Conservation (phyloP, 2,888 invertebrate genomes). For the Euzetes globulus region DNA sequence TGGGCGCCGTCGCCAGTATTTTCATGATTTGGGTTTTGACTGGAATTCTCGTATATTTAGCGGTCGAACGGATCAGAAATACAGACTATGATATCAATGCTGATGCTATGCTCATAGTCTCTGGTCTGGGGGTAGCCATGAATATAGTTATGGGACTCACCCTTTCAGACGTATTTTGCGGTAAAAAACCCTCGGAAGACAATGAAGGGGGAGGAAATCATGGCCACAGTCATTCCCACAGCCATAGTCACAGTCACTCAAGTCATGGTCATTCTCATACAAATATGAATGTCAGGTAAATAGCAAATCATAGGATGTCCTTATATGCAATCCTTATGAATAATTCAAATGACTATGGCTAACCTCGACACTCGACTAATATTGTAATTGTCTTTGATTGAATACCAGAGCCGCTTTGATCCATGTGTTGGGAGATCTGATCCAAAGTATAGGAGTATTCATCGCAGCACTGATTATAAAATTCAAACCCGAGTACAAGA, state of each 20-base stretch:
- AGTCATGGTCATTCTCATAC: conserved; percentile 40
- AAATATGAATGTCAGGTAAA: conserved; percentile 46
- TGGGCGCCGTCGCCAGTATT: conserved; percentile 61
- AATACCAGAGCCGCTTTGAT: conserved; percentile 47
- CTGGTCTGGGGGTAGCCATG: conserved; percentile 62
- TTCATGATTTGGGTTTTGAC: conserved; percentile 69
- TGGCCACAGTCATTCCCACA: conserved; percentile 44
- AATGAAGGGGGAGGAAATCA: conserved; percentile 44
- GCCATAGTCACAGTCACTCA: conserved; percentile 42
- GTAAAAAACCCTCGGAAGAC: conserved; percentile 2
- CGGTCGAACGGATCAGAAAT: conserved; percentile 29
- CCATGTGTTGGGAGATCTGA: conserved; percentile 49
- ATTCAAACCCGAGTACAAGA: conserved; percentile 62
- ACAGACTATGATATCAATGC: conserved; percentile 62
- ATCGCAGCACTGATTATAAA: conserved; percentile 44
- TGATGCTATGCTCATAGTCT: conserved; percentile 65
- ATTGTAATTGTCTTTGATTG: too few species aligned
- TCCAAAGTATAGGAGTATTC: conserved; percentile 49
- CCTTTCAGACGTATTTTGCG: conserved; percentile 46
- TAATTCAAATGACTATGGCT: too few species aligned
- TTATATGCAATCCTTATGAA: not conserved
- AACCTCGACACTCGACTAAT: too few species aligned
- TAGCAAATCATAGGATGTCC: too few species aligned
- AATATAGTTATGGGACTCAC: conserved; percentile 55
- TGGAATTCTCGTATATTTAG: conserved; percentile 58